Percentiles rank a stretch among this genome's conserved stretches.
Evolutionary conservation across 2,113 vertebrate species (phyloP).

Genomic region (Capricornis sumatraensis): DNA sequence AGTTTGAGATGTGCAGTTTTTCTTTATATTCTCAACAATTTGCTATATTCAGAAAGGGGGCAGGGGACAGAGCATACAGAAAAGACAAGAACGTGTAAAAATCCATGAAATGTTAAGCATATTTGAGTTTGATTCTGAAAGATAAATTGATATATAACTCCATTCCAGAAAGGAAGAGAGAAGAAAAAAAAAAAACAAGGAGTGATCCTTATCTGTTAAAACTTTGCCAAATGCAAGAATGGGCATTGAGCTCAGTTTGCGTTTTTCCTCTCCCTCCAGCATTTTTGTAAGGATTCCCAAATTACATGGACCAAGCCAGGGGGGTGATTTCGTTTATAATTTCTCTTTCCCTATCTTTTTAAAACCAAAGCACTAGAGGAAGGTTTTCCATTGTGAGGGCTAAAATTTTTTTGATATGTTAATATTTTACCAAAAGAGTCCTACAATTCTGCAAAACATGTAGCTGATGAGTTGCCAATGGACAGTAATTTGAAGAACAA

Average conservation of each 20-base stretch:
- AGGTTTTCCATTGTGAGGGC: background rate
- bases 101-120: background rate
- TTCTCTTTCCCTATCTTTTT: background rate
- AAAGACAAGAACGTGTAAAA: background rate
- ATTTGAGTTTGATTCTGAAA: background rate
- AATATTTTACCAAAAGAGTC: background rate
- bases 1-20: background rate
- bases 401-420: background rate
- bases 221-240: background rate
- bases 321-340: conserved; percentile 30
- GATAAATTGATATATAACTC: background rate
- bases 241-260: background rate
- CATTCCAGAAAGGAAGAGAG: background rate
- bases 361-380: background rate
- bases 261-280: background rate
- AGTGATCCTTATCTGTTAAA: background rate
- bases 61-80: background rate
- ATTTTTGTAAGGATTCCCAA: background rate
- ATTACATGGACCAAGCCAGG: background rate
- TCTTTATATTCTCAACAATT: background rate
- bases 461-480: background rate
- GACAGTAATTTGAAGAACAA: background rate
- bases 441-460: background rate
- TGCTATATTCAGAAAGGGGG: background rate
- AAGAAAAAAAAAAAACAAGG: background rate